Evolutionary conservation across 2,113 vertebrate genomes (phyloP).

Genomic region (Lepisosteus osseus): DNA sequence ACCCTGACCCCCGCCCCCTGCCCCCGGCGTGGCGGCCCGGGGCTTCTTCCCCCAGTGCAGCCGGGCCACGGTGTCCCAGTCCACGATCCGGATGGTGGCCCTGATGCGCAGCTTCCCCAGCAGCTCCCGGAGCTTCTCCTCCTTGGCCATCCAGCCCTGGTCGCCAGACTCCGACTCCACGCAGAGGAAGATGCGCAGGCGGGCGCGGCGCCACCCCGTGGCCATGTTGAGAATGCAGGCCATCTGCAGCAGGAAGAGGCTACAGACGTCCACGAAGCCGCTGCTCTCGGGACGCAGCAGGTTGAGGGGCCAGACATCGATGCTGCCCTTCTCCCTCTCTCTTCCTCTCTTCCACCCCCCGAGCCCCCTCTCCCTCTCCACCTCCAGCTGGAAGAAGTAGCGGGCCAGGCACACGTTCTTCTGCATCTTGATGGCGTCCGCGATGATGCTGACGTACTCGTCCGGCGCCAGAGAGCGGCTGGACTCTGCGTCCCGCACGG

Average conservation of each 20-base stretch:
- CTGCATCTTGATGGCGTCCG: conserved; percentile 85
- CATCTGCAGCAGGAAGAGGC: conserved; percentile 89
- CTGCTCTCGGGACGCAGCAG: conserved; percentile 70
- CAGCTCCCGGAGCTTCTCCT: conserved; percentile 76
- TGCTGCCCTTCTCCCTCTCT: conserved; percentile 51
- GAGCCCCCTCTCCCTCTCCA: conserved; percentile 38
- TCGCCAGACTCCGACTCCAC: conserved; percentile 68
- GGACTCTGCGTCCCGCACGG: conserved; percentile 69
- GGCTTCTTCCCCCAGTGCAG: conserved; percentile 34
- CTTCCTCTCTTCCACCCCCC: conserved; percentile 40
- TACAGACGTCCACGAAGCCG: conserved; percentile 78
- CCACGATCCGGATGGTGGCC: conserved; percentile 78
- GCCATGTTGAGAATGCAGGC: conserved; percentile 90
- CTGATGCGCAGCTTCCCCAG: conserved; percentile 80
- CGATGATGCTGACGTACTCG: conserved; percentile 83
- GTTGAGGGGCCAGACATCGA: conserved; percentile 89
- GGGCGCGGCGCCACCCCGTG: conserved; percentile 75
- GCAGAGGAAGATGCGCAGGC: conserved; percentile 84
- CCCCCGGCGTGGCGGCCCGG: conserved; percentile 11
- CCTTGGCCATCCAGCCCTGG: conserved; percentile 73
- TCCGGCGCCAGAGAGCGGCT: conserved; percentile 67
- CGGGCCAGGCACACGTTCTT: conserved; percentile 85
- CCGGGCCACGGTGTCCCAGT: conserved; percentile 73
- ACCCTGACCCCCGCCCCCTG: conserved; percentile 30
- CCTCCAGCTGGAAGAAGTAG: conserved; percentile 67